These are phyloP conservation scores for Myotis daubentonii DNA, from an alignment of 2,797 vertebrate species.

Conservation along the genomic window DNA sequence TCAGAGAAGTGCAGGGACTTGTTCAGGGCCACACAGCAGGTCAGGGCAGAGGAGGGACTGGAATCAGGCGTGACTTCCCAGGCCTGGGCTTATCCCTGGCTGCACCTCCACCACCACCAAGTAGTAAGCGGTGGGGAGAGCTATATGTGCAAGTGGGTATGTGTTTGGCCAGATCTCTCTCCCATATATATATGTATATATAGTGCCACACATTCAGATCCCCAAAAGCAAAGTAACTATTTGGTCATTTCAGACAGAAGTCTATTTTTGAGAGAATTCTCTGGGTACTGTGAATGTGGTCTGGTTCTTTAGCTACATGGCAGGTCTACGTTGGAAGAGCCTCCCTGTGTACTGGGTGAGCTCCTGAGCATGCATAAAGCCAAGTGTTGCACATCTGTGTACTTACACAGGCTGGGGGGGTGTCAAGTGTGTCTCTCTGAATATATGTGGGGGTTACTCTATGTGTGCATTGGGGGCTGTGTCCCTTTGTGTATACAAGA, in stretches of 20 bases:
- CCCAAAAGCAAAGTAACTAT: slow-evolving; percentile 36
- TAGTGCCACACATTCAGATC: not conserved
- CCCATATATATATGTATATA: not conserved
- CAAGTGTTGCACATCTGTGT: not conserved
- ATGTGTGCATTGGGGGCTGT: not conserved
- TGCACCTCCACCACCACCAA: not conserved
- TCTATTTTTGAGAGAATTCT: slow-evolving; percentile 24
- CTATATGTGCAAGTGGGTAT: not conserved
- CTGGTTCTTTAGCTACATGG: not conserved
- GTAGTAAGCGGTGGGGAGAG: not conserved
- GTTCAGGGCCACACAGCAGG: not conserved
- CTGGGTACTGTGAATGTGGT: not conserved
- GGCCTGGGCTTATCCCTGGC: not conserved
- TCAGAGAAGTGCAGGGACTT: slow-evolving; percentile 5
- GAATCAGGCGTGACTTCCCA: not conserved
- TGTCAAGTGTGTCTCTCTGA: not conserved
- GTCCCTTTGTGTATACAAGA: not conserved
- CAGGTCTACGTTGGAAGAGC: not conserved
- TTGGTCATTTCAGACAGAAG: slow-evolving; percentile 39
- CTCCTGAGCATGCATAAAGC: not conserved
- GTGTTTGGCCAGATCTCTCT: not conserved
- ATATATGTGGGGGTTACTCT: not conserved
- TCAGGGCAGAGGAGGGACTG: not conserved
- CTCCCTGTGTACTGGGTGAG: not conserved
- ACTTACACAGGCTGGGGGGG: not conserved